Percentiles rank a stretch among this genome's conserved stretches.
Evolutionary conservation across 2,797 vertebrate species (phyloP).

Genomic region (Naso thynnoides): DNA sequence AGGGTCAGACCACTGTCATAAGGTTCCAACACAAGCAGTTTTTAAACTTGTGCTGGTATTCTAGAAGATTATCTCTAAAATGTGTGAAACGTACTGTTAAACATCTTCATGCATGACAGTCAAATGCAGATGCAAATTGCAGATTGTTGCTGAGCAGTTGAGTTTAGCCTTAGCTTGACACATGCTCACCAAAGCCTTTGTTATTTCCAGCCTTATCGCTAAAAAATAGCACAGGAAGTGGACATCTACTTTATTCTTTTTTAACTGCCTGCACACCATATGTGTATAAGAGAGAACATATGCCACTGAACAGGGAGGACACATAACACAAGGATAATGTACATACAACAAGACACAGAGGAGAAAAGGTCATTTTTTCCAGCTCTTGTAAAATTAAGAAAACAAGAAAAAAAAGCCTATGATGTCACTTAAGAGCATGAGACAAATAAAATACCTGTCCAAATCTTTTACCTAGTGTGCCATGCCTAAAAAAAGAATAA

Average conservation of each 20-base stretch:
- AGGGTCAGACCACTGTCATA: not conserved
- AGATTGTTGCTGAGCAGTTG: conserved; percentile 1
- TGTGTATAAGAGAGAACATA: conserved; percentile 59
- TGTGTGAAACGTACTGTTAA: not conserved
- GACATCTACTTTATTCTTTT: conserved; percentile 28
- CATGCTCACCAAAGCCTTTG: not conserved
- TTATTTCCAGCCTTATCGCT: conserved; percentile 1
- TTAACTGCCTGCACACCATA: conserved; percentile 44
- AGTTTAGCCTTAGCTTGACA: not conserved
- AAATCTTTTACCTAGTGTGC: conserved; percentile 11
- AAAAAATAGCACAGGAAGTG: not conserved
- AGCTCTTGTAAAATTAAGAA: conserved; percentile 63
- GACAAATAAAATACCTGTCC: conserved; percentile 43
- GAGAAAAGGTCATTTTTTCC: conserved; percentile 32
- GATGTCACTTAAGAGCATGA: conserved; percentile 33
- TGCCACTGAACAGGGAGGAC: conserved; percentile 45
- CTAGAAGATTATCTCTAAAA: not conserved
- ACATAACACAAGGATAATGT: conserved; percentile 21
- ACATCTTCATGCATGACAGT: not conserved
- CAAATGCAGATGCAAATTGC: not conserved
- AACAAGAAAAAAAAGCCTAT: conserved; percentile 52
- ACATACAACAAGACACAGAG: conserved; percentile 15
- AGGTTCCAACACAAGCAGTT: not conserved
- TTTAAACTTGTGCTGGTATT: not conserved
- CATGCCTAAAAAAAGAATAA: conserved; percentile 23